Percentiles rank a stretch among this genome's conserved stretches.
These are phyloP conservation scores for Hyles euphorbiae DNA, from an alignment of 1,140 invertebrate genomes.

Conservation along the genomic window DNA sequence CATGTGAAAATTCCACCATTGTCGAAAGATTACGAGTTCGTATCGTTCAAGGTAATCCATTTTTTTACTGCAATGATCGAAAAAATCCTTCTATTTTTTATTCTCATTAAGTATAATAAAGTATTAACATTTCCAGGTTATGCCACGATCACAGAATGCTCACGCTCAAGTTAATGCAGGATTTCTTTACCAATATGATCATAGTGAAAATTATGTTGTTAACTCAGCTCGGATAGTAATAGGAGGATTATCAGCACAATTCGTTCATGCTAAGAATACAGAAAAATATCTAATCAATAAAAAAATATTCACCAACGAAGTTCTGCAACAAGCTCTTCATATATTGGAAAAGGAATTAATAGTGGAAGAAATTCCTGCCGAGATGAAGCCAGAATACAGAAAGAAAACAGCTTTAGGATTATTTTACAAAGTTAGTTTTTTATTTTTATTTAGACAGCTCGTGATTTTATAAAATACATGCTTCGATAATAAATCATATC, in stretches of 20 bases:
- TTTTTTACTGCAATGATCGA: neutral
- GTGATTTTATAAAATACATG: too few species aligned
- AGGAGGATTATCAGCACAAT: constrained; percentile 80
- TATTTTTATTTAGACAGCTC: too few species aligned
- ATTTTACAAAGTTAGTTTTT: constrained; percentile 81
- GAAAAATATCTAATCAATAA: constrained; percentile 78
- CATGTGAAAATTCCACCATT: constrained; percentile 75
- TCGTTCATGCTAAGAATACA: constrained; percentile 81
- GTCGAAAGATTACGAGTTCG: constrained; percentile 67
- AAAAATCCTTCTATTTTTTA: neutral
- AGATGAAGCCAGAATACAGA: constrained; percentile 79
- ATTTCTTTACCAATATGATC: constrained; percentile 79
- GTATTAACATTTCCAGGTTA: constrained; percentile 71
- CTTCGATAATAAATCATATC: neutral
- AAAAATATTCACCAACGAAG: constrained; percentile 66
- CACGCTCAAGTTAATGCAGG: constrained; percentile 84
- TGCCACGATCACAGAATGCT: constrained; percentile 82
- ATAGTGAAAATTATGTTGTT: constrained; percentile 29
- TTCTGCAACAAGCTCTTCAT: constrained; percentile 75
- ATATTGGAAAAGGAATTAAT: constrained; percentile 78
- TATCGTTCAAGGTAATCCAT: constrained; percentile 76
- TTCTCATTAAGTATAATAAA: neutral
- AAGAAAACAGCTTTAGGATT: constrained; percentile 78
- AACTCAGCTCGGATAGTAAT: constrained; percentile 75
- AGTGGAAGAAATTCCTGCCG: constrained; percentile 77